Conservation (phyloP, 2,888 invertebrate genomes). For the Diaphora mendica region DNA sequence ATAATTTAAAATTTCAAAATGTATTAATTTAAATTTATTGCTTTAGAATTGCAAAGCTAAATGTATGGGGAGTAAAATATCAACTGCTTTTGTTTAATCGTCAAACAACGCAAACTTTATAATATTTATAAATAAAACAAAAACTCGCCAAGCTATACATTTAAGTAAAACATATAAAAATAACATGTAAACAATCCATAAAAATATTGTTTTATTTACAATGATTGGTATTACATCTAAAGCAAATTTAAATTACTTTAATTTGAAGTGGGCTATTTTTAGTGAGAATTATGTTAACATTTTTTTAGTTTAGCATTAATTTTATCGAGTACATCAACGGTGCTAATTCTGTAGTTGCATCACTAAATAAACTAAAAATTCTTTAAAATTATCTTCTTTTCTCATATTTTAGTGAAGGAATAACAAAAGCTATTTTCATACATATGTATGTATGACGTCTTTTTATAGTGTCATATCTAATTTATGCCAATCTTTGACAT, state of each 20-base stretch:
- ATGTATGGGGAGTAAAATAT: slow-evolving; percentile 42
- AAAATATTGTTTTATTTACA: slow-evolving; percentile 80
- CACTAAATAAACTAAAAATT: no score
- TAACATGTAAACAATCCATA: slow-evolving; percentile 75
- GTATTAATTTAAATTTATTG: background rate
- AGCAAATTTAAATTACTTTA: slow-evolving; percentile 53
- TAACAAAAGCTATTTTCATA: no score
- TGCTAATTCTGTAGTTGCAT: no score
- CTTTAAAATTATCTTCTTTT: no score
- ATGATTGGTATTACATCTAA: slow-evolving; percentile 62
- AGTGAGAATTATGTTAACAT: slow-evolving; percentile 10
- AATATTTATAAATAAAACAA: slow-evolving; percentile 57
- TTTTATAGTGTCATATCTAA: no score
- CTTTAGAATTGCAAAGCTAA: slow-evolving; percentile 29
- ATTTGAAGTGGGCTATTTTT: slow-evolving; percentile 37
- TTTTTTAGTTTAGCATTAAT: background rate
- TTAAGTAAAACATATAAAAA: slow-evolving; percentile 77
- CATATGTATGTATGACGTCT: no score
- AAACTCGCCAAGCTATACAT: slow-evolving; percentile 72
- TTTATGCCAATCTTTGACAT: no score
- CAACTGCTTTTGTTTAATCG: slow-evolving; percentile 41
- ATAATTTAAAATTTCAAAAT: background rate
- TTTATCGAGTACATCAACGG: background rate
- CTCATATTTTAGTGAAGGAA: no score
- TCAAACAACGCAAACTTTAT: slow-evolving; percentile 54